Evolutionary conservation across 2,888 invertebrate genomes (phyloP).

Genomic region (Campaea margaritaria): DNA sequence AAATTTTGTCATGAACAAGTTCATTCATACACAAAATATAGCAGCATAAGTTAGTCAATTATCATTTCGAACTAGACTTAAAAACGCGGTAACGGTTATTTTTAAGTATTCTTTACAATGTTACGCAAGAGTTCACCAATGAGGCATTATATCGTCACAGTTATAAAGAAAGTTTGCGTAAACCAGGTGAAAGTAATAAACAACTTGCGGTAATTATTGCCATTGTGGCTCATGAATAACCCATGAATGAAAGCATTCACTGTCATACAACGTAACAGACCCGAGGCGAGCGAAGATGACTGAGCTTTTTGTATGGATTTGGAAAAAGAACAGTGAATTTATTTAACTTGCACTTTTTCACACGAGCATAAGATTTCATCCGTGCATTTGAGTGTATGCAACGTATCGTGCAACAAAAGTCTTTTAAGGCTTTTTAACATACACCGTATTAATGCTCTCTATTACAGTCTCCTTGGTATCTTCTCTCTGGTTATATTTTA

Average conservation of each 20-base stretch:
- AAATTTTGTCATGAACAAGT: background rate
- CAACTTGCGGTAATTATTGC: conserved; percentile 67
- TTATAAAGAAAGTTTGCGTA: conserved; percentile 72
- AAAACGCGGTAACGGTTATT: conserved; percentile 3
- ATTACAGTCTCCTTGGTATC: no score
- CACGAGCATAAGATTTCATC: no score
- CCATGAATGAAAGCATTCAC: conserved; percentile 63
- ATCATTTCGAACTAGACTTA: background rate
- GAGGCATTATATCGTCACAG: conserved; percentile 56
- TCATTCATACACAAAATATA: background rate
- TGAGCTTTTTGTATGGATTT: conserved; percentile 1
- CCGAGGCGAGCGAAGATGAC: conserved; percentile 33
- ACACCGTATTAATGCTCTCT: no score
- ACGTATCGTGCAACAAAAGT: no score
- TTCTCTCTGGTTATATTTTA: no score
- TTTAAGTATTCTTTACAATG: background rate
- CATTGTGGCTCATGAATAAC: conserved; percentile 72
- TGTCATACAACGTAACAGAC: conserved; percentile 62
- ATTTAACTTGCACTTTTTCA: no score
- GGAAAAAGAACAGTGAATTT: background rate
- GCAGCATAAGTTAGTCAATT: background rate
- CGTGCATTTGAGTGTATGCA: no score
- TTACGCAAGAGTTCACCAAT: conserved; percentile 48
- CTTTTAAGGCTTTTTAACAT: no score
- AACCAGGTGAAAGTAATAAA: conserved; percentile 74